Percentiles rank a stretch among this genome's conserved stretches.
phyloP scores from a whole-genome alignment of 2,888 invertebrate species.

The Miltochrista miniata region DNA sequence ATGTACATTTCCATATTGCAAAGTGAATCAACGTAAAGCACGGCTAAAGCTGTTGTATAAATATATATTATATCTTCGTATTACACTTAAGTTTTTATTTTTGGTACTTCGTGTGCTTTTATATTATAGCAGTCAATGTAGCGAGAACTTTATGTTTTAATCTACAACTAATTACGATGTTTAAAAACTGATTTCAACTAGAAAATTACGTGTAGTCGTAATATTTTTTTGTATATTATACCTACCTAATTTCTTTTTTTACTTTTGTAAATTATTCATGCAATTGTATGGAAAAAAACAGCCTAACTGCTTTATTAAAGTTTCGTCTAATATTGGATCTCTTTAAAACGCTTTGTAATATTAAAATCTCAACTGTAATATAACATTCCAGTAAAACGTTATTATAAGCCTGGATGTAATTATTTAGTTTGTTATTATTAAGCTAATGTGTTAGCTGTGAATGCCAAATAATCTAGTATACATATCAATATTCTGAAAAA shows the following conservation, averaged over 20 bases:
- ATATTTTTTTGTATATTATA: too few species aligned
- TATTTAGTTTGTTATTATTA: constrained; percentile 30
- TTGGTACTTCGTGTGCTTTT: constrained; percentile 48
- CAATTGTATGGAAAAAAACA: constrained; percentile 5
- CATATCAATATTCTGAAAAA: too few species aligned
- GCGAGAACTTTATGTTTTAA: constrained; percentile 17
- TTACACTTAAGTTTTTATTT: constrained; percentile 39
- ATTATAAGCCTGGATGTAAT: constrained; percentile 56
- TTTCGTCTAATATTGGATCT: constrained; percentile 55
- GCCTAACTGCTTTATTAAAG: constrained; percentile 14
- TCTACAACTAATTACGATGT: constrained; percentile 18
- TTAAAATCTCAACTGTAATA: constrained; percentile 73
- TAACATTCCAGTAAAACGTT: constrained; percentile 75
- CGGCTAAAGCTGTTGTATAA: constrained; percentile 71
- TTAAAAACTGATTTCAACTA: background rate
- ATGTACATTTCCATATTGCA: constrained; percentile 69
- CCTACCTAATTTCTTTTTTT: background rate
- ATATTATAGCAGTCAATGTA: constrained; percentile 21
- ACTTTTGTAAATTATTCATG: background rate
- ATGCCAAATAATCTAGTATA: background rate
- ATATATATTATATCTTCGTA: constrained; percentile 42
- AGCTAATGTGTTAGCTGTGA: constrained; percentile 32
- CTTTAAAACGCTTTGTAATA: constrained; percentile 60
- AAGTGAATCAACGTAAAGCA: constrained; percentile 66
- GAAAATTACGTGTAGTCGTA: background rate